phyloP scores from a whole-genome alignment of 2,888 invertebrate species.

The Phanerotoma sp. region DNA sequence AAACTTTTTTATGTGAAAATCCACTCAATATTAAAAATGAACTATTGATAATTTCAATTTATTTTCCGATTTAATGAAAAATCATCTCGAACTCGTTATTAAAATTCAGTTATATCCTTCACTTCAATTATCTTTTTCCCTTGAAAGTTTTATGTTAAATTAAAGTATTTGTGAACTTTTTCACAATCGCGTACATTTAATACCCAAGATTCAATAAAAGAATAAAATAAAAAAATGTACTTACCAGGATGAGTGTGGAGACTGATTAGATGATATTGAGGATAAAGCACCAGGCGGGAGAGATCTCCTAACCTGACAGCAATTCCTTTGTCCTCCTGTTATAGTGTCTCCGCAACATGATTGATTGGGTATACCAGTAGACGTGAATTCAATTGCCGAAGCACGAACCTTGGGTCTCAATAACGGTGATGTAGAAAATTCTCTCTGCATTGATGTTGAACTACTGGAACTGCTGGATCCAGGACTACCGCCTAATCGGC shows the following conservation, averaged over 20 bases:
- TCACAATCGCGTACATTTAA: too few relatives aligned
- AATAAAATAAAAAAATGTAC: constrained; percentile 30
- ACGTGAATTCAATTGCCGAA: constrained; percentile 52
- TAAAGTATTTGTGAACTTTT: too few relatives aligned
- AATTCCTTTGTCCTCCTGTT: constrained; percentile 60
- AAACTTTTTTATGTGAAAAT: too few relatives aligned
- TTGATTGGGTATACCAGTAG: constrained; percentile 39
- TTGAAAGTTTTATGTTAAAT: too few relatives aligned
- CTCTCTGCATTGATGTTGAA: constrained; percentile 58
- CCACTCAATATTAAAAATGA: too few relatives aligned
- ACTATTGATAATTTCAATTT: too few relatives aligned
- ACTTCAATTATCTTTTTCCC: too few relatives aligned
- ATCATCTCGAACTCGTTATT: too few relatives aligned
- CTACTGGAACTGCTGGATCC: constrained; percentile 60
- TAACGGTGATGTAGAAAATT: constrained; percentile 55
- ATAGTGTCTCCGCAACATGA: constrained; percentile 48
- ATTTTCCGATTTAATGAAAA: too few relatives aligned
- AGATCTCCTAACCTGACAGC: constrained; percentile 63
- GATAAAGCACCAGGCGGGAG: constrained; percentile 61
- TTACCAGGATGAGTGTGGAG: constrained; percentile 52
- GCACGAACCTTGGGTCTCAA: constrained; percentile 55
- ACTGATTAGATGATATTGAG: constrained; percentile 45
- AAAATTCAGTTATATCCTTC: too few relatives aligned
- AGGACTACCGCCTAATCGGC: constrained; percentile 55
- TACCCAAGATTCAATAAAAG: background rate